Percentiles rank a stretch among this genome's conserved stretches.
Conservation (phyloP, 2,888 invertebrate genomes). For the Napeogenes sylphis region DNA sequence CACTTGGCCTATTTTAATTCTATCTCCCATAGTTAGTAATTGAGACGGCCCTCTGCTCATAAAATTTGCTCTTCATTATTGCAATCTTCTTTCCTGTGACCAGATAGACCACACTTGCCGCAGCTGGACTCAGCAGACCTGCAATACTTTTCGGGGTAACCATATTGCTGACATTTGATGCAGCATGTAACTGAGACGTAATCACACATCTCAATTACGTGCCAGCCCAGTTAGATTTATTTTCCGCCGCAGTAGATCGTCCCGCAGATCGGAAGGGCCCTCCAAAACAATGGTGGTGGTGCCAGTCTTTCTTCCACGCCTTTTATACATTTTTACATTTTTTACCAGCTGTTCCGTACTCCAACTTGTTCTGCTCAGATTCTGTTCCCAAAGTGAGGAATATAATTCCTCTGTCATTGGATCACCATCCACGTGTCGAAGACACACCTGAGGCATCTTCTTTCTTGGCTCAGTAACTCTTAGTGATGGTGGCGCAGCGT, state of each 20-base stretch:
- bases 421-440: no score
- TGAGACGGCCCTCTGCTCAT: conserved; percentile 1
- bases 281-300: no score
- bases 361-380: no score
- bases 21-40: conserved; percentile 14
- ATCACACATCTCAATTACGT: conserved; percentile 18
- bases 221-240: conserved; percentile 29
- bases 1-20: not conserved
- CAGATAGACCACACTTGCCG: not conserved
- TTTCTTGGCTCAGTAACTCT: not conserved
- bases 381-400: no score
- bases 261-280: not conserved
- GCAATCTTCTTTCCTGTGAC: not conserved
- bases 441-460: no score
- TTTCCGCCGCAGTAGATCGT: not conserved
- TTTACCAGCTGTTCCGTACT: no score
- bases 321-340: no score
- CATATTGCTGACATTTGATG: conserved; percentile 40
- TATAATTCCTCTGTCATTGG: no score
- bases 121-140: conserved; percentile 23
- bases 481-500: conserved; percentile 11
- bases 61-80: not conserved
- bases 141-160: conserved; percentile 39
- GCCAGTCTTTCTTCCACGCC: no score
- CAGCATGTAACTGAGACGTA: conserved; percentile 28